phyloP scores from a whole-genome alignment of 2,113 vertebrate genomes.

The Sminthopsis crassicaudata region DNA sequence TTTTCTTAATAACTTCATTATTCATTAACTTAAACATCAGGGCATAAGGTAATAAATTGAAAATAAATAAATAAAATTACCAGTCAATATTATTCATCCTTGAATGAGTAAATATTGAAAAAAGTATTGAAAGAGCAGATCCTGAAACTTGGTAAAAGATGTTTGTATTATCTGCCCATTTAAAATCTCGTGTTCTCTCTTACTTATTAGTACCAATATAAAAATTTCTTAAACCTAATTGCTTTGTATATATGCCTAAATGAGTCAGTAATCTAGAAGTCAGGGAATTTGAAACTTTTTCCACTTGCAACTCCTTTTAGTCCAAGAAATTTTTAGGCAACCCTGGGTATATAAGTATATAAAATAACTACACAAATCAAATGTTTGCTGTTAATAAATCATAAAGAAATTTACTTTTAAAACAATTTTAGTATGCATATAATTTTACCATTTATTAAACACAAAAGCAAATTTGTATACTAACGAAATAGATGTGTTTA shows the following conservation, averaged over 20 bases:
- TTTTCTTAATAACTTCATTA: not conserved
- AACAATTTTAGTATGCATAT: no score
- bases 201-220: not conserved
- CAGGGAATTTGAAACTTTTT: no score
- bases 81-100: not conserved
- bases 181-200: not conserved
- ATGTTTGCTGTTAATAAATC: no score
- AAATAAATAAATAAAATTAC: not conserved
- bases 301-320: no score
- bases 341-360: no score
- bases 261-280: not conserved
- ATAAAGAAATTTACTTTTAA: no score
- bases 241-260: not conserved
- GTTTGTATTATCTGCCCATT: not conserved
- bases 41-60: not conserved
- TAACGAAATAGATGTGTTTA: no score
- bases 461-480: no score
- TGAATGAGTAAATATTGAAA: no score
- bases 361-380: no score
- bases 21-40: not conserved
- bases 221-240: not conserved
- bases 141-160: conserved; percentile 12
- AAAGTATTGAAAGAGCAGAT: not conserved
- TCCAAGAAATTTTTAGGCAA: no score
- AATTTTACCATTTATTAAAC: no score